These are phyloP conservation scores for Rostratula benghalensis DNA, from an alignment of 2,113 vertebrate species.

Conservation along the genomic window DNA sequence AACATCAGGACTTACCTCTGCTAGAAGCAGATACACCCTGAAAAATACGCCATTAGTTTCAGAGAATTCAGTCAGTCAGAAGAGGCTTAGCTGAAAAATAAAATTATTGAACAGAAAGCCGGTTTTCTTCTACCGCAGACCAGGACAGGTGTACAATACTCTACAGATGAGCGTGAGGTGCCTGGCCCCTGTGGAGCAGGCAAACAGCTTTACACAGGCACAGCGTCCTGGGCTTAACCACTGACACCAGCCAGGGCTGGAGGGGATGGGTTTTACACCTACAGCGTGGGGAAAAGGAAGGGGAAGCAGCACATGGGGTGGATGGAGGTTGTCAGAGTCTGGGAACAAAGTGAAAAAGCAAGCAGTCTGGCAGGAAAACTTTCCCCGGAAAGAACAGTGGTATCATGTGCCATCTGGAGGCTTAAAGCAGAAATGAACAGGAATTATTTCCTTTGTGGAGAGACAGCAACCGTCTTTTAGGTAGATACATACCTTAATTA, in stretches of 20 bases:
- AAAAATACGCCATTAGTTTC: neutral
- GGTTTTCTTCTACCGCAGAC: neutral
- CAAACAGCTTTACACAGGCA: neutral
- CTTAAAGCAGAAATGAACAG: neutral
- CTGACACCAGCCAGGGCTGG: neutral
- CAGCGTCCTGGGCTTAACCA: fast-evolving
- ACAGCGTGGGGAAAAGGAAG: neutral
- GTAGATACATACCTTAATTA: neutral
- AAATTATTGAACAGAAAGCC: neutral
- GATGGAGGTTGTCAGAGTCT: neutral
- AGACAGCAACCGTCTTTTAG: neutral
- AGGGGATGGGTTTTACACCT: neutral
- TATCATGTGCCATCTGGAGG: slow-evolving; percentile 60
- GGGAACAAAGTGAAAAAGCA: neutral
- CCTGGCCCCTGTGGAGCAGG: neutral
- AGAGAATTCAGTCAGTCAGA: neutral
- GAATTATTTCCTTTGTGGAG: neutral
- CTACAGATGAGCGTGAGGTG: neutral
- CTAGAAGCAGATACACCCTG: neutral
- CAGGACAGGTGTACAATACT: neutral
- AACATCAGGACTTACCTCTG: neutral
- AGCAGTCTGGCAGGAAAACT: neutral
- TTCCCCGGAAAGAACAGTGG: neutral
- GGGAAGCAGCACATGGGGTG: neutral
- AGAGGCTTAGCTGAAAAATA: neutral